These are phyloP conservation scores for Microctenopoma lineatum DNA, from an alignment of 2,797 vertebrate species.

Conservation along the genomic window DNA sequence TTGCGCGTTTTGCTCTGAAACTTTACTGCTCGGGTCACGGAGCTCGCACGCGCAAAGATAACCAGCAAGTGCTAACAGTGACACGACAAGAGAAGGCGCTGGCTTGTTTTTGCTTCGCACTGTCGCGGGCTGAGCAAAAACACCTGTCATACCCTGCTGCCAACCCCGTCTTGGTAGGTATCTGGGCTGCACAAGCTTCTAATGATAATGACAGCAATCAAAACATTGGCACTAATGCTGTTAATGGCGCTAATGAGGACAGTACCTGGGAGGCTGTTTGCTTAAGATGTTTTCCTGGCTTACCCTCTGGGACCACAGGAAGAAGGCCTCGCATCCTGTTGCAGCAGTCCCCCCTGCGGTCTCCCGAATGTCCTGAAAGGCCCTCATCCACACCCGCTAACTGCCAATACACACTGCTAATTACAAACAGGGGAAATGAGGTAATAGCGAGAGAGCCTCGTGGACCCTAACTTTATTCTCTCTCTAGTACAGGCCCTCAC, in stretches of 20 bases:
- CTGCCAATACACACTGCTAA: conserved; percentile 70
- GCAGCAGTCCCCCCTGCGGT: conserved; percentile 43
- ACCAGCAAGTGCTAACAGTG: conserved; percentile 3
- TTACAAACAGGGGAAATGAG: conserved; percentile 80
- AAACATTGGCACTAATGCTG: conserved; percentile 74
- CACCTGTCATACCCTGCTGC: conserved; percentile 64
- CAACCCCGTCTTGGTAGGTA: conserved; percentile 55
- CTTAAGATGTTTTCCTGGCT: conserved; percentile 76
- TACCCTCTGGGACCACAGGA: conserved; percentile 58
- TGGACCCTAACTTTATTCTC: conserved; percentile 49
- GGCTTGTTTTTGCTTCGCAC: conserved; percentile 30
- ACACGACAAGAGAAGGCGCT: neutral
- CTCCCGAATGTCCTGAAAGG: conserved; percentile 56
- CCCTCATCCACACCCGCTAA: conserved; percentile 46
- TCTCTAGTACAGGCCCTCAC: conserved; percentile 33
- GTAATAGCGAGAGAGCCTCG: conserved; percentile 48
- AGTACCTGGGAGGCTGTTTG: conserved; percentile 79
- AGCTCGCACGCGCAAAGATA: neutral
- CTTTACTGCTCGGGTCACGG: neutral
- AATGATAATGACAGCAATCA: conserved; percentile 77
- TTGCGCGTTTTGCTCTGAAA: conserved; percentile 3
- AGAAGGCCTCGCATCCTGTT: conserved; percentile 69
- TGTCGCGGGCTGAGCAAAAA: conserved; percentile 56
- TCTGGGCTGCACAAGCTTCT: conserved; percentile 63
- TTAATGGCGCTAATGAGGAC: conserved; percentile 77